Base-by-base conservation (phyloP, 2,797 vertebrate species). In the Oophaga sylvatica region DNA sequence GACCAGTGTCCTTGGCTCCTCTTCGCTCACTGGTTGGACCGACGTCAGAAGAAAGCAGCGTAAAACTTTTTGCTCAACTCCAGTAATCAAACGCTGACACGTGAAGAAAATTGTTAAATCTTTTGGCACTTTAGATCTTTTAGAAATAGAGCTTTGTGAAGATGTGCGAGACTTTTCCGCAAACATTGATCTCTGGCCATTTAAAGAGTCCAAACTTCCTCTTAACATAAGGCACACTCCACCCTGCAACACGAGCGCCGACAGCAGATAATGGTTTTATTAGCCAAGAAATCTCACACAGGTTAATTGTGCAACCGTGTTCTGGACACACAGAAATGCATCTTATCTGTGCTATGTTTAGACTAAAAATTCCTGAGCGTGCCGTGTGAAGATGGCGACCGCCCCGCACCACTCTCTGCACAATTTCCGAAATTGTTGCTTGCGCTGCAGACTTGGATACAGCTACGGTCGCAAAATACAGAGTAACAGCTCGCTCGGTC, bases 291-390 rank as follows among this genome's bases (percentile, higher is more conserved):
- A 63, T 48, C 59, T 80, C 31, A 80, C 78, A 41, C 57, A 41
- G 59, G 63, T 29, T 68, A 59, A 83, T 83, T 83, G 81, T 59
- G 56, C 68, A 75, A 75, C 29, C 29, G 29, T 10, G 53, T 16
- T n/a, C 68, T 13, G 70, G 67, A 71, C 82, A 22, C 16, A 9
- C 82, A 92, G 63, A 71, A 92, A 89, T 67, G 45, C 78, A 48
- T 88, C 90, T 91, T 90, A 92, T 87, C 83, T 86, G 87, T 84
- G 91, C 90, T 91, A 68, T 91, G 70, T 90, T 93, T 90, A 91
- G 89, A 90, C 82, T 90, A 91, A 92, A 90, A 90, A 93, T 91
- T 93, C 91, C 90, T 93, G 90, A 86, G 85, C 31, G 29, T 87
- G 81, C 63, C 81, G 0, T 87, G 89, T 79, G 93, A 92, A 91